These are phyloP conservation scores for Onychomys arenicola DNA, from an alignment of 2,797 vertebrate species.

Conservation along the genomic window DNA sequence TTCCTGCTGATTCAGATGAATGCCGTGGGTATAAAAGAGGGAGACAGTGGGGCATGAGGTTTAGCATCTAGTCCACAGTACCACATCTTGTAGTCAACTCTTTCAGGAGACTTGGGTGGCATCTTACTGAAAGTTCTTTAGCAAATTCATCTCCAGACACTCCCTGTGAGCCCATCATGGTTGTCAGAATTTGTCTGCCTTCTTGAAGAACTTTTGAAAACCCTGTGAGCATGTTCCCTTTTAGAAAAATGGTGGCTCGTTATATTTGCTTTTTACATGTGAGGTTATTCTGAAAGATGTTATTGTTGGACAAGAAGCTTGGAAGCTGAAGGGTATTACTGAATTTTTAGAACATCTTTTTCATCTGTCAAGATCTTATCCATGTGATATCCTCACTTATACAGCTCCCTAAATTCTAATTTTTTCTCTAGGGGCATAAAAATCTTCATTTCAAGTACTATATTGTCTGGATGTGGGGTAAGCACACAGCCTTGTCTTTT, in stretches of 20 bases:
- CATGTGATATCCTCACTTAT: constrained; percentile 13
- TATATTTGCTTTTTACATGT: background rate
- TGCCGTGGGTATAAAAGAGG: background rate
- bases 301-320: background rate
- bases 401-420: constrained; percentile 40
- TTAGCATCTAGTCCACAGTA: background rate
- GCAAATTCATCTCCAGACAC: background rate
- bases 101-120: background rate
- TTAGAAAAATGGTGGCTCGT: background rate
- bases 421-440: constrained; percentile 30
- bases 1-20: background rate
- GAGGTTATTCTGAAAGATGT: constrained; percentile 13
- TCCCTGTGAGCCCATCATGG: background rate
- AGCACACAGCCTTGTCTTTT: background rate
- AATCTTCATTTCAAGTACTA: constrained; percentile 41
- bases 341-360: constrained; percentile 48
- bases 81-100: background rate
- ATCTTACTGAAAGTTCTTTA: background rate
- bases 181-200: background rate
- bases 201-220: constrained; percentile 45
- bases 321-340: background rate
- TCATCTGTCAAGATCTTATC: background rate
- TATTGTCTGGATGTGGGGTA: background rate
- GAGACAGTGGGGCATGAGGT: background rate
- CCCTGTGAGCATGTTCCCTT: constrained; percentile 16